Conservation (phyloP, 2,797 vertebrate genomes). For the Choloepus didactylus region DNA sequence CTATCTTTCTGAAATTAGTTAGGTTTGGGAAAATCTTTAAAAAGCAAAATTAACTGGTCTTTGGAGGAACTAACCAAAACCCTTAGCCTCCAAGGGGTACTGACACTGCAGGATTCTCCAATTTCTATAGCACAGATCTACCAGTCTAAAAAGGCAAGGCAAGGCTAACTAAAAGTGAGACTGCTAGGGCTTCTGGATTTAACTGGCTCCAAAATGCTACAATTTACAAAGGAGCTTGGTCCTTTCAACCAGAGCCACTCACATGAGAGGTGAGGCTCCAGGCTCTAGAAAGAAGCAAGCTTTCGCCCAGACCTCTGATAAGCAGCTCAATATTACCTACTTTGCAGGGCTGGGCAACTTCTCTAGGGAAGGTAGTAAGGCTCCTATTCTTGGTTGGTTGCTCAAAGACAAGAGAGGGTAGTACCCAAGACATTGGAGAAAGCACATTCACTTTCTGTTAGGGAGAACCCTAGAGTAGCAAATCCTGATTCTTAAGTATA, state of each 20-base stretch:
- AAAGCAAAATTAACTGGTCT: not conserved
- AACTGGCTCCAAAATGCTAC: not conserved
- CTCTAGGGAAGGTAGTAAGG: not conserved
- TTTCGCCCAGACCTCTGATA: not conserved
- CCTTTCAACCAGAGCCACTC: not conserved
- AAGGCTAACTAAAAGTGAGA: not conserved
- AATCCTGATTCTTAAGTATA: not conserved
- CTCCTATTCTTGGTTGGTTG: not conserved
- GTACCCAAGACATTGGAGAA: not conserved
- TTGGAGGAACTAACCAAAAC: not conserved
- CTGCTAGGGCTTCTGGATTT: not conserved
- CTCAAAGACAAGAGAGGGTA: not conserved
- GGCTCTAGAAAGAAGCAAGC: not conserved
- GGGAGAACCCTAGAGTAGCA: not conserved
- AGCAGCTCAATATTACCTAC: not conserved
- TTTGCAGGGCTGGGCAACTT: rapidly evolving
- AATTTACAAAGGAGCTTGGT: not conserved
- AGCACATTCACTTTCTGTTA: not conserved
- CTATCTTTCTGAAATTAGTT: not conserved
- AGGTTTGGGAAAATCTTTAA: not conserved
- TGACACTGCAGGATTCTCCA: not conserved
- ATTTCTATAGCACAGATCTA: not conserved
- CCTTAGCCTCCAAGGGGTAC: not conserved
- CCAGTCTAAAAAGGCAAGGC: not conserved
- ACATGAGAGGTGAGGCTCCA: not conserved